Base-by-base conservation (phyloP, 23 tunicate species). In the Diplosoma virens region DNA sequence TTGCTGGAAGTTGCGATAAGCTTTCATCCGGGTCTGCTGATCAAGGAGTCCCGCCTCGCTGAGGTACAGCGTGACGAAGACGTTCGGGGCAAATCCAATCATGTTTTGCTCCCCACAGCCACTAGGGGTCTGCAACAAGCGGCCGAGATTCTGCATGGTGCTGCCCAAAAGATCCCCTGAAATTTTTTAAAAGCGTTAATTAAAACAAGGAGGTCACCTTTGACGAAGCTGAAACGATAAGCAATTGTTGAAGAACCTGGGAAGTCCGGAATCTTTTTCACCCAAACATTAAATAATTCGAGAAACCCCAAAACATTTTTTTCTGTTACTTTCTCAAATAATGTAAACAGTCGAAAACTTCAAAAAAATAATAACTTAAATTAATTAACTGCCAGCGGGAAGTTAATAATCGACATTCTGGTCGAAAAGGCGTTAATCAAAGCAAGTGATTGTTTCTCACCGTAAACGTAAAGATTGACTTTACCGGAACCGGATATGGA, bases 81-180 rank as follows among this genome's bases (percentile, higher is more conserved):
- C 97, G 34, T 90, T 90, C 1, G 97, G 97, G 1, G 97, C 97
- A 47, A 84, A 90, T 1, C 82, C 46, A 26, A 84, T 65, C 97
- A 90, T 90, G 58, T 87, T 90, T 76, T 90, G 97, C 54, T 90
- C 97, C 25, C 97, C 97, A 60, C 97, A 90, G 5, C 97, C 97
- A 0, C 52, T 46, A 17, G 97, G 97, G 0, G 52, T 61, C 72
- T 60, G 52, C 78, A 90, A 67, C 14, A 90, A 54, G 16, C 75
- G 52, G 7, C 97, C 97, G 30, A 90, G 66, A 79, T 90, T 90
- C 36, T 50, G 80, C 73, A 75, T 30, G 16, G 97, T 75, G 60
- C 82, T 90, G n/a, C 97, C 97, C 66, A 90, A 73, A 30, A 90
- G 56, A 23, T 90, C 87, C 21, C 97, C 97, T 90, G 79, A 33